A percentile compares a stretch with the other conserved stretches of the same genome.
phyloP scores from a whole-genome alignment of 2,888 invertebrate genomes.

The Ectobius pallidus region DNA sequence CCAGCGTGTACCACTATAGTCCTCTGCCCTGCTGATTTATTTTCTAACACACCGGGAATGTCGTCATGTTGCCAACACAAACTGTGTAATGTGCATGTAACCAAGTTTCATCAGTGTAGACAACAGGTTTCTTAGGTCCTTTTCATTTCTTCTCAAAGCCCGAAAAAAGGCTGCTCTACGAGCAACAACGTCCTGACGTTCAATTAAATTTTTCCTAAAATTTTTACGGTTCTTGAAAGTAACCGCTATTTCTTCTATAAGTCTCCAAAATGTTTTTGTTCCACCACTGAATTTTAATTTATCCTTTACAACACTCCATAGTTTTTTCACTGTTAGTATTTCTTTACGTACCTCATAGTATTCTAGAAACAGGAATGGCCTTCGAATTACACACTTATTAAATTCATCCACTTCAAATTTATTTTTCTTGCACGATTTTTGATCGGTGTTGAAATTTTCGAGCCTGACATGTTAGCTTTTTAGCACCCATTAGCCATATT shows the following conservation, averaged over 20 bases:
- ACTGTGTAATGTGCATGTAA: neutral
- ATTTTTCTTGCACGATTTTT: no score
- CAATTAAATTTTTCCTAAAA: neutral
- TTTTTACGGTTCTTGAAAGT: neutral
- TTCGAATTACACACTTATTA: neutral
- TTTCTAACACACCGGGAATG: neutral
- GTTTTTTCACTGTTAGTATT: neutral
- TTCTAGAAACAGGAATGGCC: neutral
- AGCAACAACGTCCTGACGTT: neutral
- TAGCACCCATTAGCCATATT: no score
- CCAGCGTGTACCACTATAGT: neutral
- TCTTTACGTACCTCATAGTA: neutral
- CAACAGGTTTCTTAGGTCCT: neutral
- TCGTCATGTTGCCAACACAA: slow-evolving; percentile 2
- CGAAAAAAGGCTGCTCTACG: neutral
- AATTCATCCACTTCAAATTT: neutral
- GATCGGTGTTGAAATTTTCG: neutral
- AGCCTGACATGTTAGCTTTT: neutral
- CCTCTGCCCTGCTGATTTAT: neutral
- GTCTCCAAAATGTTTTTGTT: neutral
- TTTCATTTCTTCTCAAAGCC: neutral
- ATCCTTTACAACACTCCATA: neutral
- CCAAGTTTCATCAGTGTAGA: neutral
- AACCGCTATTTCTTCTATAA: neutral
- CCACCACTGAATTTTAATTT: neutral